Percentiles rank a stretch among this genome's conserved stretches.
Conservation (phyloP, 2,113 vertebrate species). For the Phyllopteryx taeniolatus region DNA sequence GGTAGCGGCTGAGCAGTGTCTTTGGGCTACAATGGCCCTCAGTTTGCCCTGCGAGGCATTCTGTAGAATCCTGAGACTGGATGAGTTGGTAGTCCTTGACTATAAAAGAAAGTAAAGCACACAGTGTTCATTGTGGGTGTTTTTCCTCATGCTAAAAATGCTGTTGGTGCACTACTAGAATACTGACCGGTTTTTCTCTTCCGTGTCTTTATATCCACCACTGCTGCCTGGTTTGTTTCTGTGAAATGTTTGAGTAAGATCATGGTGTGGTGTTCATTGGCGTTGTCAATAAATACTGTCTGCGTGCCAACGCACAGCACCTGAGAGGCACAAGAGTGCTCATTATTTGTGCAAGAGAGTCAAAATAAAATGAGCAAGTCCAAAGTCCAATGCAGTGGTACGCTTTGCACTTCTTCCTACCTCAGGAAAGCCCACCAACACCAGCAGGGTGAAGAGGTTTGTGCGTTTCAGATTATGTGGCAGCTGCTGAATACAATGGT, state of each 20-base stretch:
- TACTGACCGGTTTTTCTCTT: slow-evolving; percentile 90
- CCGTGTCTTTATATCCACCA: slow-evolving; percentile 91
- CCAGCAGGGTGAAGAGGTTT: slow-evolving; percentile 93
- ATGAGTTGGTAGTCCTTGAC: slow-evolving; percentile 95
- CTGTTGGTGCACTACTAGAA: background rate
- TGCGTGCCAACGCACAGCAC: slow-evolving; percentile 93
- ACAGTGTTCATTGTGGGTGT: background rate
- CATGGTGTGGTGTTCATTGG: slow-evolving; percentile 90
- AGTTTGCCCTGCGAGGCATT: slow-evolving; percentile 29
- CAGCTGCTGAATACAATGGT: slow-evolving; percentile 88
- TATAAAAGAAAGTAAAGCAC: slow-evolving; percentile 39
- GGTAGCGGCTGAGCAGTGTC: slow-evolving; percentile 80
- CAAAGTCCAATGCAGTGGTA: too few relatives aligned
- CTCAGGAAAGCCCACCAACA: slow-evolving; percentile 95
- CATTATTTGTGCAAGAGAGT: background rate
- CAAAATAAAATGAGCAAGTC: background rate
- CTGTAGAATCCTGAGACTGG: slow-evolving; percentile 75
- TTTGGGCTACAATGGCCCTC: slow-evolving; percentile 42
- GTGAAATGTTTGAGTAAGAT: slow-evolving; percentile 96
- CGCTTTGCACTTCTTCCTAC: slow-evolving; percentile 57
- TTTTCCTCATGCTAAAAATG: background rate
- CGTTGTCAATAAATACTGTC: slow-evolving; percentile 93
- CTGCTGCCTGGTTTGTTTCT: slow-evolving; percentile 92
- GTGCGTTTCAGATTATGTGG: slow-evolving; percentile 89
- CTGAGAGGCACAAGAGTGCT: slow-evolving; percentile 55